Base-by-base conservation (phyloP, 2,113 vertebrate genomes). In the Sardina pilchardus region DNA sequence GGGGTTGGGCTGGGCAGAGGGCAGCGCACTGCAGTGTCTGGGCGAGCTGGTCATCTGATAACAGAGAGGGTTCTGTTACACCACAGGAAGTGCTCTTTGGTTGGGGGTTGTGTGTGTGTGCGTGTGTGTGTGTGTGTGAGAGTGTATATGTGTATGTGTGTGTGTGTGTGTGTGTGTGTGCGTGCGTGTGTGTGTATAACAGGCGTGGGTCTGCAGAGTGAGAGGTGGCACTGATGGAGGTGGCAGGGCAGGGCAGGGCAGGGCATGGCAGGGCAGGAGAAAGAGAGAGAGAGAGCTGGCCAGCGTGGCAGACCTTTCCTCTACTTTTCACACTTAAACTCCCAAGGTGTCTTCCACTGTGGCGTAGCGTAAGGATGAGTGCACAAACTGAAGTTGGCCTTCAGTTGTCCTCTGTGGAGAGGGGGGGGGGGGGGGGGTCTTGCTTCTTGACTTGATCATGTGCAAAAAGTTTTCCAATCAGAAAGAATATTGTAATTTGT, bases 41-140 rank as follows among this genome's bases (percentile, higher is more conserved):
- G 93, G 92, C 90, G 93, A 94, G 92, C 92, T 92, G 94, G 94
- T 95, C 95, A 95, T 95, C 95, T 95, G 95, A 96, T 95, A 95
- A 96, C 95, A 96, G 94, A 93, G 92, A 90, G 89, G 94, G 93
- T 95, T 96, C 94, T 96, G 94, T 96, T 95, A 95, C 95, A 95
- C 85, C 91, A 86, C 93, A 94, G 94, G 94, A 95, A 95, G 93
- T 93, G 87, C 85, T 94, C 91, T 87, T 87, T 88, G 30, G 71
- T 78, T 78, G 71, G 71, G 71, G 71, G 71, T 78, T 36, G 30
- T 78, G 34, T 78, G 71, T 78, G 30, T 26, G 63, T 14, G 53
- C 0, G 53, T 59, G 1, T 59, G 6, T 24, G 53, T 56, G 53
- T 24, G 17, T 56, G 19, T 21, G 39, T 42, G n/a, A n/a, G n/a